Evolutionary conservation across 2,888 invertebrate genomes (phyloP).

Genomic region (Bombylius major): DNA sequence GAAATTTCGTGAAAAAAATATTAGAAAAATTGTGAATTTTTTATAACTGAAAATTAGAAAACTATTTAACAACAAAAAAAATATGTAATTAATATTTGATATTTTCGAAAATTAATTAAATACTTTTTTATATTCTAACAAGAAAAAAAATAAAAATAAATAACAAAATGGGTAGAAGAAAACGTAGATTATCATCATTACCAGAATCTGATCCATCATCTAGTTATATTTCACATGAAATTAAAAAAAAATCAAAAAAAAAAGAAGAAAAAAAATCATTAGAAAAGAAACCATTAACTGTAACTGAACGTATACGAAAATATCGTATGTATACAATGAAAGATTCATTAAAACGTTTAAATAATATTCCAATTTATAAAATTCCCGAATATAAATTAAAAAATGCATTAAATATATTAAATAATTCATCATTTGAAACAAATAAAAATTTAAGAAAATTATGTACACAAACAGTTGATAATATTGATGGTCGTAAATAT

Average conservation of each 20-base stretch:
- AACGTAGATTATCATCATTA: neutral
- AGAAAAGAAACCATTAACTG: neutral
- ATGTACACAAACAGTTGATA: neutral
- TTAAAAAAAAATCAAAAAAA: neutral
- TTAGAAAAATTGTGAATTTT: no score
- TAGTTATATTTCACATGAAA: neutral
- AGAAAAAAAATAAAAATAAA: no score
- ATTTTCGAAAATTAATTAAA: no score
- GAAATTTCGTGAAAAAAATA: no score
- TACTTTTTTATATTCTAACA: no score
- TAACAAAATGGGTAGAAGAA: neutral
- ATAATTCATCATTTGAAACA: no score
- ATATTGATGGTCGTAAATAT: neutral
- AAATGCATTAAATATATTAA: neutral
- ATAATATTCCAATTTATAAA: neutral
- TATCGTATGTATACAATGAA: neutral
- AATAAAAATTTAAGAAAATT: neutral
- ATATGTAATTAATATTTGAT: no score
- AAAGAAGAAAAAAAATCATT: neutral
- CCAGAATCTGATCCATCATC: neutral
- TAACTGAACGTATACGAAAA: neutral
- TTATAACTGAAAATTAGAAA: no score
- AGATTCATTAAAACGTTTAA: neutral
- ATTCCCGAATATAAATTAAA: constrained; percentile 3
- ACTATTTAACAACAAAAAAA: no score